phyloP scores from a whole-genome alignment of 2,113 vertebrate species.

The Alouatta palliata region DNA sequence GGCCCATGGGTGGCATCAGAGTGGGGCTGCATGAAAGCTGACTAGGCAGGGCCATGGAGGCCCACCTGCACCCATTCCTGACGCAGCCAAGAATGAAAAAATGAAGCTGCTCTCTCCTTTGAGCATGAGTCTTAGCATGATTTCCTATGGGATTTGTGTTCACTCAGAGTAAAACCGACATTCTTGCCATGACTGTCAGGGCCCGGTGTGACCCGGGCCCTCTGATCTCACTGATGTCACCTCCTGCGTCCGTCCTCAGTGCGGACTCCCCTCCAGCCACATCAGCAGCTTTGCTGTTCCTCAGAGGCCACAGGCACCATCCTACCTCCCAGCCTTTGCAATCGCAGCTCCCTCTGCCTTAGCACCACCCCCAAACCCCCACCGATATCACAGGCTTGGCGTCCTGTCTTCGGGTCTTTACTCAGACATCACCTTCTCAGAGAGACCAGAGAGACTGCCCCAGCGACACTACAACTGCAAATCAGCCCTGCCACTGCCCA shows the following conservation, averaged over 20 bases:
- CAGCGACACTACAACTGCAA: not conserved
- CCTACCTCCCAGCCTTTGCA: not conserved
- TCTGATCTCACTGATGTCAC: not conserved
- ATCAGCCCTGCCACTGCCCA: not conserved
- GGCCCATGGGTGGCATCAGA: not conserved
- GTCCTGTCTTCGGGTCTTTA: not conserved
- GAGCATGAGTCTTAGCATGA: not conserved
- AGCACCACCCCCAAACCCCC: not conserved
- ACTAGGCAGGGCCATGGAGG: not conserved
- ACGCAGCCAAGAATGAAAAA: not conserved
- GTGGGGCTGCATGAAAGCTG: not conserved
- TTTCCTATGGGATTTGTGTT: rapidly evolving
- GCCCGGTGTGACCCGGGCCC: not conserved
- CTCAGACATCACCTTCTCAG: not conserved
- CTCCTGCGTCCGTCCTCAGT: rapidly evolving
- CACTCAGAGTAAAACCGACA: not conserved
- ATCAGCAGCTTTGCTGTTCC: rapidly evolving
- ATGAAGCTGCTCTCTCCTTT: not conserved
- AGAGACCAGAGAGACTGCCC: not conserved
- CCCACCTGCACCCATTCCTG: not conserved
- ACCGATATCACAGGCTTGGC: rapidly evolving
- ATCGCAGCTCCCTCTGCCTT: rapidly evolving
- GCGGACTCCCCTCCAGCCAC: too few relatives aligned
- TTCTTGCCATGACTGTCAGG: not conserved
- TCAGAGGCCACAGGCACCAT: not conserved